Conservation (phyloP, 2,888 invertebrate species). For the Drosophila birchii region DNA sequence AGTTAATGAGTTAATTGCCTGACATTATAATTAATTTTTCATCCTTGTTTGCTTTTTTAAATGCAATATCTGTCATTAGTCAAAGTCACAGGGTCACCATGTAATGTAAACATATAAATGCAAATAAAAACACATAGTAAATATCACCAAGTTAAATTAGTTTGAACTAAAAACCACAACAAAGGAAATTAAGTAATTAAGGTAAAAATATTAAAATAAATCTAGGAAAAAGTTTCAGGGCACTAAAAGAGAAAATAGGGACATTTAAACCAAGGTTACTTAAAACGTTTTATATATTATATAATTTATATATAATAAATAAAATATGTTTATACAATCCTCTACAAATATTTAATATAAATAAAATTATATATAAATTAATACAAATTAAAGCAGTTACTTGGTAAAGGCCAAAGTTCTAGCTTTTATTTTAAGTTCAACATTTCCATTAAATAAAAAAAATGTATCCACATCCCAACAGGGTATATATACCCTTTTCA, state of each 20-base stretch:
- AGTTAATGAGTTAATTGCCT: constrained; percentile 55
- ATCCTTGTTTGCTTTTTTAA: constrained; percentile 3
- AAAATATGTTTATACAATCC: not conserved
- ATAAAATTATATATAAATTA: not conserved
- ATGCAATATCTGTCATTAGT: constrained; percentile 38
- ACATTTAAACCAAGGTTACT: not conserved
- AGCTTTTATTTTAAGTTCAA: not conserved
- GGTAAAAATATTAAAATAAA: not conserved
- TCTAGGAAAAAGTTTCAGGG: not conserved
- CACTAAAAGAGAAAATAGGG: not conserved
- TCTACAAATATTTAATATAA: not conserved
- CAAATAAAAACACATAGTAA: constrained; percentile 6
- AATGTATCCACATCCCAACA: not conserved
- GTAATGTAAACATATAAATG: constrained; percentile 8
- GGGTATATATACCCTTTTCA: not conserved
- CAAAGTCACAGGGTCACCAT: constrained; percentile 20
- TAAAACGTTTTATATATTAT: not conserved
- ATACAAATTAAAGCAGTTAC: not conserved
- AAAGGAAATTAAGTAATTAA: not conserved
- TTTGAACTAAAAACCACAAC: not conserved
- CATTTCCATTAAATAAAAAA: not conserved
- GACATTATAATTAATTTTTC: constrained; percentile 27
- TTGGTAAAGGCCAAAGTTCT: too few relatives aligned
- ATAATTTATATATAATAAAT: not conserved
- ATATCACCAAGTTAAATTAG: not conserved